These are phyloP conservation scores for Anneissia japonica DNA, from an alignment of 35 echinoderm and acorn worm genomes.

Conservation along the genomic window DNA sequence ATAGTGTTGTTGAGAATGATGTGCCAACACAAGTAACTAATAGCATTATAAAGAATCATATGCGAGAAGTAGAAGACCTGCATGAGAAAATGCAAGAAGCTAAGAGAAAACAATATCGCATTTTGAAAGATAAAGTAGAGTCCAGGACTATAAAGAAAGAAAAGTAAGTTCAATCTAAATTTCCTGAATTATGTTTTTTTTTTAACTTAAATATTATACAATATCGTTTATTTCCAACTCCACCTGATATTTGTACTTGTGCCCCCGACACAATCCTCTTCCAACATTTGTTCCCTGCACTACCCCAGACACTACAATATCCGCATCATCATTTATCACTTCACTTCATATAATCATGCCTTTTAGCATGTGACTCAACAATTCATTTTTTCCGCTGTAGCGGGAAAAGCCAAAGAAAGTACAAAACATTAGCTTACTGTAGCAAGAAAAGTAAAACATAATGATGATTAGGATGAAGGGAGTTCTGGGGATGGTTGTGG, in stretches of 20 bases:
- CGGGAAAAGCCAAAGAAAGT: too few relatives aligned
- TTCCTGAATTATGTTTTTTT: neutral
- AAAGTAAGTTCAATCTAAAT: slow-evolving; percentile 43
- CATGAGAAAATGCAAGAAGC: slow-evolving; percentile 67
- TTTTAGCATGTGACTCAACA: too few relatives aligned
- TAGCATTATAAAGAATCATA: slow-evolving; percentile 58
- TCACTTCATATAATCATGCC: too few relatives aligned
- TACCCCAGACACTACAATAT: neutral
- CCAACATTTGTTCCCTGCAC: neutral
- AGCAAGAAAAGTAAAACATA: too few relatives aligned
- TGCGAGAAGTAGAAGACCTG: slow-evolving; percentile 68
- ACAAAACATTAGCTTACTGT: too few relatives aligned
- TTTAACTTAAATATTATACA: neutral
- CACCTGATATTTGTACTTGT: too few relatives aligned
- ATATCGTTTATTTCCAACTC: neutral
- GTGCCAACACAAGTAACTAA: slow-evolving; percentile 64
- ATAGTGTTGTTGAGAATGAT: slow-evolving; percentile 55
- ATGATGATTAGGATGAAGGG: too few relatives aligned
- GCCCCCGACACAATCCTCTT: neutral
- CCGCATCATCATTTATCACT: too few relatives aligned
- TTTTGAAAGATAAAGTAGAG: slow-evolving; percentile 76
- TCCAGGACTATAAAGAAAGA: slow-evolving; percentile 61
- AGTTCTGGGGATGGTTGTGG: too few relatives aligned
- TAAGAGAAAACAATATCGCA: slow-evolving; percentile 58
- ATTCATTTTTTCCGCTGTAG: too few relatives aligned